These are phyloP conservation scores for Macrocentrus cingulum DNA, from an alignment of 1,140 invertebrate genomes.

Conservation along the genomic window DNA sequence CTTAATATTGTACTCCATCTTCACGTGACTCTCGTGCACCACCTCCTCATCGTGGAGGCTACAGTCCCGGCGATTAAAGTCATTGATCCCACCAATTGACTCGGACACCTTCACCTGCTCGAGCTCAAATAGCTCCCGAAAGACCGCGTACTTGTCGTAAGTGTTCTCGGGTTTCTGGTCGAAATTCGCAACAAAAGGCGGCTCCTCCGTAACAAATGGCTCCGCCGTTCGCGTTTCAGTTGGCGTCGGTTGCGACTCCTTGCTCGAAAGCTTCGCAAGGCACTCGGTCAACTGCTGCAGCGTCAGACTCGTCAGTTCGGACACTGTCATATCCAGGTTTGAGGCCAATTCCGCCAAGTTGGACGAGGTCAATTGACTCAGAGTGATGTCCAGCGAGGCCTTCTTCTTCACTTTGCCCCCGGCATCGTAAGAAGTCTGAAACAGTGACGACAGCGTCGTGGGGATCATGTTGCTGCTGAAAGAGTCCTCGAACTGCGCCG, in stretches of 20 bases:
- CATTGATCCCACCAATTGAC: background rate
- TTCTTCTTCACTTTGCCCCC: slow-evolving; percentile 34
- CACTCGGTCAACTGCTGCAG: slow-evolving; percentile 80
- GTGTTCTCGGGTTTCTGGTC: slow-evolving; percentile 51
- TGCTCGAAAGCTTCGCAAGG: slow-evolving; percentile 59
- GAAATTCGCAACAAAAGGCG: slow-evolving; percentile 63
- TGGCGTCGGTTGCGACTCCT: slow-evolving; percentile 28
- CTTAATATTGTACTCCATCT: slow-evolving; percentile 55
- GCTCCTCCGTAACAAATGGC: slow-evolving; percentile 32
- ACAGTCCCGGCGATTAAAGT: slow-evolving; percentile 6
- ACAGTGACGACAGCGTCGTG: slow-evolving; percentile 43
- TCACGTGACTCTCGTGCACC: slow-evolving; percentile 51
- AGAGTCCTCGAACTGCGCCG: slow-evolving; percentile 54
- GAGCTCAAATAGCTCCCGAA: slow-evolving; percentile 77
- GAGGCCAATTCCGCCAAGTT: slow-evolving; percentile 76
- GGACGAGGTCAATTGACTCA: slow-evolving; percentile 78
- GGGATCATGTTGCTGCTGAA: slow-evolving; percentile 47
- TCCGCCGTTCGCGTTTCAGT: slow-evolving; percentile 32
- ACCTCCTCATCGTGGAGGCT: slow-evolving; percentile 65
- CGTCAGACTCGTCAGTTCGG: slow-evolving; percentile 79
- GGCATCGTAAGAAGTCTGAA: slow-evolving; percentile 34
- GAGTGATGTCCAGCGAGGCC: slow-evolving; percentile 69
- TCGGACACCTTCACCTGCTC: slow-evolving; percentile 60
- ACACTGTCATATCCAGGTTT: slow-evolving; percentile 74
- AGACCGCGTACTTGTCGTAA: slow-evolving; percentile 81